Percentiles rank a stretch among this genome's conserved stretches.
These are phyloP conservation scores for Tribolium castaneum DNA, from an alignment of 1,140 invertebrate species.

Conservation along the genomic window DNA sequence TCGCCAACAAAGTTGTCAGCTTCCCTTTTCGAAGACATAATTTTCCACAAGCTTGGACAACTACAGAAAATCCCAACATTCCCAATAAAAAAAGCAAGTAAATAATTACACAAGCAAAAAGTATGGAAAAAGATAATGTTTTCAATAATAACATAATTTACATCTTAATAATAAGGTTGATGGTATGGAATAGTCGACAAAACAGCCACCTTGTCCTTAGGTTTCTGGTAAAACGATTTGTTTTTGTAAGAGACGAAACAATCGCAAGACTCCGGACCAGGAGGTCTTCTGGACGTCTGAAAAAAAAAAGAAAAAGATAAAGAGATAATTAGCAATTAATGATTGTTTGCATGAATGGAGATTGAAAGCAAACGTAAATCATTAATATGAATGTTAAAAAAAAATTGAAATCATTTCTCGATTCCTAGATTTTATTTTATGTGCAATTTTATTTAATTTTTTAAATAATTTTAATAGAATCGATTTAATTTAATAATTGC, in stretches of 20 bases:
- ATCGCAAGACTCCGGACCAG: no score
- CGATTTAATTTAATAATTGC: background rate
- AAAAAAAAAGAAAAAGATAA: no score
- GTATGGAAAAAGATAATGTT: background rate
- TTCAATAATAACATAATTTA: background rate
- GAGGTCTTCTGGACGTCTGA: no score
- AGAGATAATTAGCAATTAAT: no score
- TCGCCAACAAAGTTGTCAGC: background rate
- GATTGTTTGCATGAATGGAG: no score
- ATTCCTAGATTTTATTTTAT: no score
- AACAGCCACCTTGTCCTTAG: background rate
- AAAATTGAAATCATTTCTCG: no score
- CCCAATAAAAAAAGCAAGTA: background rate
- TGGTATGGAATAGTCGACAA: background rate
- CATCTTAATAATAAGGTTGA: conserved; percentile 15
- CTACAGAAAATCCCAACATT: background rate
- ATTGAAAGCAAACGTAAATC: no score
- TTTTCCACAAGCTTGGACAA: background rate
- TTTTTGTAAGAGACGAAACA: background rate
- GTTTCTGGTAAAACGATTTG: background rate
- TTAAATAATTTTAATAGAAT: background rate
- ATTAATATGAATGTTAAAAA: no score
- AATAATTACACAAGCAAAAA: background rate
- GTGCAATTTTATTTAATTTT: no score
- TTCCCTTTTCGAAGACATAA: background rate